Base-by-base conservation (phyloP, 2,113 vertebrate genomes). In the Pterocles orientalis region DNA sequence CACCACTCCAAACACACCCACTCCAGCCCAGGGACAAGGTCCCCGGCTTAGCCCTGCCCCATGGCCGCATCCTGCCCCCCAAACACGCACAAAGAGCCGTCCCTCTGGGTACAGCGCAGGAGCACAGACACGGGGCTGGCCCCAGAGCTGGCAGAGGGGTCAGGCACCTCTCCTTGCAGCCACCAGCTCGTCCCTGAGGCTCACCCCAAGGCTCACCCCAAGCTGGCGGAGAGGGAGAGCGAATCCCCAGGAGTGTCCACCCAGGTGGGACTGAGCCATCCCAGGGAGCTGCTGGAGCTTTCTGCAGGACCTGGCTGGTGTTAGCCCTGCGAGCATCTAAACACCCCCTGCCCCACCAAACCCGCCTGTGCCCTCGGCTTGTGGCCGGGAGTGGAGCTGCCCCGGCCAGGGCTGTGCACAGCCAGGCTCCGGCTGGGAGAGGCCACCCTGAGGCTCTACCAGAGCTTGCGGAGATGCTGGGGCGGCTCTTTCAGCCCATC, bases 1-100 rank as follows among this genome's bases (percentile, higher is more conserved):
- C 24, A 12, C 7, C 23, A 5, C 8, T 19, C 43, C 7, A 64
- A 51, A 72, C 57, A 45, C 28, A 6, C 12, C 5, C 0, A 0
- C 4, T 24, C 13, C 70, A 58, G 33, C 33, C 34, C 19, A 9
- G 68, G 34, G 54, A 3, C 24, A 23, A 58, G 65, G 17, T 34
- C 45, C 12, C 19, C 0, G 0, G 29, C 25, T 10, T 2, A 28
- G 66, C n/a, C 29, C 53, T 56, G 47, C 10, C 47, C 72, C 2
- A 1, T 7, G 45, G 58, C 45, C 45, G 8, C 20, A 17, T 65
- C 71, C 50, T 45, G 34, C 57, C 31, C 57, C 33, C 36, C 48
- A 21, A 43, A 69, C 12, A 36, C 36, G 36, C 36, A 36, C 36
- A 36, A 36, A 36, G 36, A 36, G 36, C 36, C 36, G 36, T 36